phyloP scores from a whole-genome alignment of 30 jellyfish, hydroid and myxozoan species.

The Aurelia coerulea region DNA sequence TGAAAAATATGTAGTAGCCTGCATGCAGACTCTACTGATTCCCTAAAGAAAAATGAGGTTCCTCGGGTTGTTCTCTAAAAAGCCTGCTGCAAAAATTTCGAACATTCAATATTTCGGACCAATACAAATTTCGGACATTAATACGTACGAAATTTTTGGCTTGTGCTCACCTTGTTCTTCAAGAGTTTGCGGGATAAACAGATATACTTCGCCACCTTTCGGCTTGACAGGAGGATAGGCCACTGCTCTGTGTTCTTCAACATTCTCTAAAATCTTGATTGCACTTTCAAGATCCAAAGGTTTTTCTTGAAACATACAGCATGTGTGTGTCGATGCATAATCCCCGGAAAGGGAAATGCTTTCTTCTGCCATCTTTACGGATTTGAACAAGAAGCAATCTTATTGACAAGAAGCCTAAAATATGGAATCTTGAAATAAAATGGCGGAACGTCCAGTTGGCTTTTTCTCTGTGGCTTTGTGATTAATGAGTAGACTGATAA shows the following conservation, averaged over 20 bases:
- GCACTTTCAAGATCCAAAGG: conserved; percentile 89
- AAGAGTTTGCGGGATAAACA: conserved; percentile 64
- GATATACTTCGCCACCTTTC: conserved; percentile 88
- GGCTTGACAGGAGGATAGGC: conserved; percentile 91
- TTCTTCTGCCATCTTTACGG: conserved; percentile 34
- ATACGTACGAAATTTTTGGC: no score
- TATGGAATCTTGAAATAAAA: conserved; percentile 60
- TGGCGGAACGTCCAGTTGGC: conserved; percentile 72
- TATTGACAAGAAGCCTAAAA: conserved; percentile 29
- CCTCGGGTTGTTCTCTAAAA: no score
- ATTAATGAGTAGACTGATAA: neutral
- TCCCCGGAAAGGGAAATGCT: conserved; percentile 56
- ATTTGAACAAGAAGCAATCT: no score
- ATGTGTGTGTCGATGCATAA: conserved; percentile 43
- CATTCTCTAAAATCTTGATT: conserved; percentile 79
- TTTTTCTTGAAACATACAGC: conserved; percentile 69
- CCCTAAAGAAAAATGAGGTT: no score
- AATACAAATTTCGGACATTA: no score
- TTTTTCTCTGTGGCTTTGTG: conserved; percentile 29
- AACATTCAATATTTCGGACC: no score
- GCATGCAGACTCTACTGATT: no score
- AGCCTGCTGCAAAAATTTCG: no score
- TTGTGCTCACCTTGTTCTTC: conserved; percentile 84
- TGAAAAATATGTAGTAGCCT: no score
- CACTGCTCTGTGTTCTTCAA: conserved; percentile 68